Percentiles rank a stretch among this genome's conserved stretches.
phyloP scores from a whole-genome alignment of 2,888 invertebrate genomes.

The Sphaerophoria rueppellii region DNA sequence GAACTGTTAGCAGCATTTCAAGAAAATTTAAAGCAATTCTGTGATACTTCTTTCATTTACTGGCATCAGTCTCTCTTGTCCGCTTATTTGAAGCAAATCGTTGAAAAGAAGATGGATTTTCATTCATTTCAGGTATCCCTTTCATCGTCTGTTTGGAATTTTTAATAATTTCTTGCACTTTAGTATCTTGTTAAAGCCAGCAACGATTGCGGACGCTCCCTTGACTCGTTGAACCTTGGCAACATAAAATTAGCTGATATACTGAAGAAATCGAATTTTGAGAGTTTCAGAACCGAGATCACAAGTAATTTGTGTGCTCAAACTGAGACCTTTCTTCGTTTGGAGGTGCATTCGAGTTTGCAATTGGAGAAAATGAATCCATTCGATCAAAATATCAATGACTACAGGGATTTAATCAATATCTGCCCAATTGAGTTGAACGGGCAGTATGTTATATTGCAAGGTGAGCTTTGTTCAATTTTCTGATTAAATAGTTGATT shows the following conservation, averaged over 20 bases:
- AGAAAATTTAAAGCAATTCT: constrained; percentile 84
- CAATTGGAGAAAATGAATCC: constrained; percentile 89
- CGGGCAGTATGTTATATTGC: constrained; percentile 85
- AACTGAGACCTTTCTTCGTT: constrained; percentile 95
- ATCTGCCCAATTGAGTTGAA: constrained; percentile 84
- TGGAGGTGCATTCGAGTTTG: constrained; percentile 96
- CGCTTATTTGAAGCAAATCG: constrained; percentile 89
- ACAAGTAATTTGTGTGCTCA: constrained; percentile 90
- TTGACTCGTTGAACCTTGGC: constrained; percentile 72
- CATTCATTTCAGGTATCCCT: constrained; percentile 77
- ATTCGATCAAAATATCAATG: constrained; percentile 84
- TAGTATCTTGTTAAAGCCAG: constrained; percentile 83
- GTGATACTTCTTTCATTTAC: constrained; percentile 90
- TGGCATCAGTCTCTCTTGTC: constrained; percentile 91
- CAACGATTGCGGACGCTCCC: constrained; percentile 80
- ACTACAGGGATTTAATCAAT: constrained; percentile 85
- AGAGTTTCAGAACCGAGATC: constrained; percentile 83
- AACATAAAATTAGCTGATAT: constrained; percentile 76
- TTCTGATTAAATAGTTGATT: background rate
- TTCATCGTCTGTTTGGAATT: background rate
- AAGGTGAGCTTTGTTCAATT: constrained; percentile 81
- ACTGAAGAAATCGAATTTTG: constrained; percentile 78
- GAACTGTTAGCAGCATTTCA: constrained; percentile 86
- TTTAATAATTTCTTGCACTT: constrained; percentile 12
- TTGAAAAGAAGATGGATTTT: constrained; percentile 86